phyloP scores from a whole-genome alignment of 2,888 invertebrate species.

The Epirrita christyi region DNA sequence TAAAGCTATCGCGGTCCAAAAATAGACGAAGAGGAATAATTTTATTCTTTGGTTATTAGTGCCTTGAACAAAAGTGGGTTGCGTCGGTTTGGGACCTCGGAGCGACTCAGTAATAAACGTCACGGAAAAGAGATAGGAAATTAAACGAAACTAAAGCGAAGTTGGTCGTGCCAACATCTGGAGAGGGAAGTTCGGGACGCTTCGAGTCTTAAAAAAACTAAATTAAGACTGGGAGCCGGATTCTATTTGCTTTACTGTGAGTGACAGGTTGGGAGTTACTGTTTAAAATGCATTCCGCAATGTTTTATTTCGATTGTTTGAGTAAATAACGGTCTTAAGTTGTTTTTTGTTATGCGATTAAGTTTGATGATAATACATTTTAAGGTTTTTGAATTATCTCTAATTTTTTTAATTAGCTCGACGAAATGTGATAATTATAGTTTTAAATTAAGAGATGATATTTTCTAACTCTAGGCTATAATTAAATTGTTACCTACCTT shows the following conservation, averaged over 20 bases:
- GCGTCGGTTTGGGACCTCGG: constrained; percentile 58
- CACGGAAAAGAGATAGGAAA: constrained; percentile 79
- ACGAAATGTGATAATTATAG: too few relatives aligned
- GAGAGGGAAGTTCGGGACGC: constrained; percentile 66
- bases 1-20: constrained; percentile 71
- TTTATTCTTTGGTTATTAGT: constrained; percentile 79
- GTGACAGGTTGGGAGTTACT: constrained; percentile 62
- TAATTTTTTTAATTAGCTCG: too few relatives aligned
- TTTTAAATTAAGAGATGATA: not conserved
- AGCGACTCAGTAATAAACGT: constrained; percentile 72
- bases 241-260: constrained; percentile 73
- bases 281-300: constrained; percentile 27
- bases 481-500: constrained; percentile 62
- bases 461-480: not conserved
- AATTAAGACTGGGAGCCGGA: constrained; percentile 68
- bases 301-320: constrained; percentile 21
- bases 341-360: not conserved
- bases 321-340: constrained; percentile 8
- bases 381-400: too few relatives aligned
- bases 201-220: constrained; percentile 67
- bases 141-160: constrained; percentile 81
- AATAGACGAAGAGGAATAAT: constrained; percentile 72
- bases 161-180: constrained; percentile 68
- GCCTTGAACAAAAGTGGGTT: constrained; percentile 66
- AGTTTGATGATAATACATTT: too few relatives aligned